phyloP scores from a whole-genome alignment of 2,888 invertebrate genomes.

The Caenorhabditis becei region DNA sequence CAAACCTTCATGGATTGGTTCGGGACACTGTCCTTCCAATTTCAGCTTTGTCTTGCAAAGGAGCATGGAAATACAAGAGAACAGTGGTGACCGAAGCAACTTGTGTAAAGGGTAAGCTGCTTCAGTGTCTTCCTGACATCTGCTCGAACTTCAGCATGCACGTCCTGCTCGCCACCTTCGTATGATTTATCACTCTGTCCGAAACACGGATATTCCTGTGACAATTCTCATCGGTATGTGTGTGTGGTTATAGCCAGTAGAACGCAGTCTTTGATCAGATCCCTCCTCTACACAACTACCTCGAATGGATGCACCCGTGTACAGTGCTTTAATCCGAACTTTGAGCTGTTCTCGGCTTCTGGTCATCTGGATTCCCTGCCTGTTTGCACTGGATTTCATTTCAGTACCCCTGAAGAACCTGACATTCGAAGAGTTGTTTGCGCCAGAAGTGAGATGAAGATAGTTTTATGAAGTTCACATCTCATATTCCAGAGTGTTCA shows the following conservation, averaged over 20 bases:
- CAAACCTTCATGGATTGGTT: neutral
- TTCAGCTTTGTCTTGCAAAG: neutral
- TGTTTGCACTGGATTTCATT: conserved; percentile 28
- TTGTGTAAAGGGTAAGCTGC: neutral
- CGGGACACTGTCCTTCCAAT: neutral
- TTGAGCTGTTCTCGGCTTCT: neutral
- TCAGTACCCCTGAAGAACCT: conserved; percentile 15
- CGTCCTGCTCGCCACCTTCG: neutral
- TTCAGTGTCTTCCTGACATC: neutral
- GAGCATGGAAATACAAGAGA: neutral
- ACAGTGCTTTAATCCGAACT: conserved; percentile 21
- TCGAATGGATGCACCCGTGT: conserved; percentile 28
- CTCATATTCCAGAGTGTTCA: conserved; percentile 6
- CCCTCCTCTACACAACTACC: conserved; percentile 16
- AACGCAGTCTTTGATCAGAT: conserved; percentile 2
- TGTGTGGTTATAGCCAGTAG: neutral
- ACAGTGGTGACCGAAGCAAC: neutral
- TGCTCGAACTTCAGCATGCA: conserved; percentile 7
- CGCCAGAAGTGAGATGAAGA: conserved; percentile 5
- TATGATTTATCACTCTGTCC: conserved; percentile 17
- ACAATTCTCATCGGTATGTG: neutral
- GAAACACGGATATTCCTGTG: conserved; percentile 1
- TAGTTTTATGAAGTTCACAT: neutral
- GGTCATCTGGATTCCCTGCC: conserved; percentile 16
- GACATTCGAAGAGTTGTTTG: conserved; percentile 16